Evolutionary conservation across 2,797 vertebrate species (phyloP), one percentile per base, ranked within the genome.

Genomic region (Thalassophryne amazonica): DNA sequence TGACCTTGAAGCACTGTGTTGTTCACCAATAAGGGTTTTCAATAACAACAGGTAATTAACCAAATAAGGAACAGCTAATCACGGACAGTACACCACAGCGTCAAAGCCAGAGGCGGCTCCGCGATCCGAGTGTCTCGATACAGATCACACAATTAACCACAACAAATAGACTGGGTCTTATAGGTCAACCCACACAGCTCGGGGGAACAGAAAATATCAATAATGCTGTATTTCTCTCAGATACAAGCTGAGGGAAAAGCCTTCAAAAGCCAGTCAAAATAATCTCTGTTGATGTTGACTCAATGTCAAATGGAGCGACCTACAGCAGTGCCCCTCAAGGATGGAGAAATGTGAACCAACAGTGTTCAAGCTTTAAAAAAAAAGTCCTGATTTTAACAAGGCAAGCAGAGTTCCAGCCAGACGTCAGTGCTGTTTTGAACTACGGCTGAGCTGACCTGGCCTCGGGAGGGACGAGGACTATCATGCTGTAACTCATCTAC

Each of bases 341-440:
- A 62, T 37, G 22, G 45, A 41, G 22, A 46, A 71, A 80, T 61
- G 59, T 60, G 35, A 69, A 63, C 36, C 73, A 66, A 59, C 33
- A 33, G 28, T 37, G 16, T 31, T 71, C 46, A 39, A 55, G 47
- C 49, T 51, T 9, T 7, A 40, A 58, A 46, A 27, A 7, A 40
- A 58, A 46, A 27, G 41, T 56, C 39, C 40, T 34, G 59, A 30
- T 71, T 73, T 73, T 52, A 74, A 76, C 64, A 48, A 81, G 52
- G 56, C 58, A 43, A 57, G 64, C 16, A 19, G 47, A 22, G 18
- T 30, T 73, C 61, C 27, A 50, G 30, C 17, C 24, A 59, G 54
- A 46, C 81, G 73, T 73, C 76, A 69, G 60, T 67, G 58, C 58
- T 73, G 51, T 77, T 71, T 38, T 50, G 69, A 71, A 75, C 60